Percentiles rank a stretch among this genome's conserved stretches.
phyloP scores from a whole-genome alignment of 2,113 vertebrate species.

The Entosphenus tridentatus region DNA sequence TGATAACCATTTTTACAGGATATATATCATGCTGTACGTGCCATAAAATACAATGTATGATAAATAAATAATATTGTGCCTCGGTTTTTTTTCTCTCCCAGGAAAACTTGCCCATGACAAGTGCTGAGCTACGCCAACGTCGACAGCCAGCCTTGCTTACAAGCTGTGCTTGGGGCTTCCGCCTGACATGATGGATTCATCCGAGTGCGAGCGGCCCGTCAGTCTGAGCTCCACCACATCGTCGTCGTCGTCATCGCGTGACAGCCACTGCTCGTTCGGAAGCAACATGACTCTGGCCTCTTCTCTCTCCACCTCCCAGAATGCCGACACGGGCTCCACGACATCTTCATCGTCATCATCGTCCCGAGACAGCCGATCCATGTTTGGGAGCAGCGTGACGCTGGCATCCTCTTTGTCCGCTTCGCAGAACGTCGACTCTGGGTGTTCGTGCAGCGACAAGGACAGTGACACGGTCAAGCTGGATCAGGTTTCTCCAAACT shows the following conservation, averaged over 20 bases:
- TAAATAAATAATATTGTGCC: too few relatives aligned
- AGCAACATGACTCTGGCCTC: constrained; percentile 28
- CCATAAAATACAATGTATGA: too few relatives aligned
- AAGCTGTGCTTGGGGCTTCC: too few relatives aligned
- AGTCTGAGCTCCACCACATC: constrained; percentile 40
- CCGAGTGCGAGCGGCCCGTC: constrained; percentile 36
- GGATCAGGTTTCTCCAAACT: constrained; percentile 12
- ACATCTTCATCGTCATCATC: constrained; percentile 1
- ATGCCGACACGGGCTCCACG: not conserved
- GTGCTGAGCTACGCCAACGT: too few relatives aligned
- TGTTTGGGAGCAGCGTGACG: not conserved
- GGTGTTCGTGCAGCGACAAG: constrained; percentile 32
- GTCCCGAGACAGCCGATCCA: constrained; percentile 2
- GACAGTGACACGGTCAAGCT: constrained; percentile 39
- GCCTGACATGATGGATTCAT: constrained; percentile 12
- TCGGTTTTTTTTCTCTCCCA: too few relatives aligned
- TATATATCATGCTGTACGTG: too few relatives aligned
- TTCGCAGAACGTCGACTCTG: constrained; percentile 17
- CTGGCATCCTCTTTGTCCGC: constrained; percentile 18
- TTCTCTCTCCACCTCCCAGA: constrained; percentile 17
- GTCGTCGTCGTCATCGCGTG: constrained; percentile 20
- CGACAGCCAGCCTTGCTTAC: too few relatives aligned
- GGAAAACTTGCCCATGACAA: too few relatives aligned
- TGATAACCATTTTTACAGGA: too few relatives aligned
- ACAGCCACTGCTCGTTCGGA: constrained; percentile 26